Conservation (phyloP, 2,888 invertebrate genomes). For the Macroteleia sp. region DNA sequence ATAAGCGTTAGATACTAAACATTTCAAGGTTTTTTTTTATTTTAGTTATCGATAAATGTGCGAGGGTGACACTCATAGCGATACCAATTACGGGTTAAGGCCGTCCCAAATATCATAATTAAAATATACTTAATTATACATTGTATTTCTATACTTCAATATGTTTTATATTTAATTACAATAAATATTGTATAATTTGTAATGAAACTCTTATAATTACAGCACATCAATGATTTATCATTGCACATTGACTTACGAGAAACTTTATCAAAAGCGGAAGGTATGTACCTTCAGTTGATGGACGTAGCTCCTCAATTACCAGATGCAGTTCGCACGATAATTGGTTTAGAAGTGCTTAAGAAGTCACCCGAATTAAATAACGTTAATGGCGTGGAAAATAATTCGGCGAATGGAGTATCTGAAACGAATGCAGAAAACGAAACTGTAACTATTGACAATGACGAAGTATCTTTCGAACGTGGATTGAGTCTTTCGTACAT, state of each 20-base stretch:
- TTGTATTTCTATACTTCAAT: no score
- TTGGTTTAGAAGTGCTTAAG: constrained; percentile 87
- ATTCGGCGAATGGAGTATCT: constrained; percentile 81
- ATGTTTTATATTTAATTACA: not conserved
- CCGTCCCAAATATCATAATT: no score
- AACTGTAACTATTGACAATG: constrained; percentile 74
- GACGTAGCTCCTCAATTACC: constrained; percentile 88
- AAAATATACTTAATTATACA: no score
- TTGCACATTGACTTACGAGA: constrained; percentile 93
- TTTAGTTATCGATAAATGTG: no score
- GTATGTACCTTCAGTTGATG: constrained; percentile 94
- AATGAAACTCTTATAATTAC: constrained; percentile 60
- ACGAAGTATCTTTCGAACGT: constrained; percentile 81
- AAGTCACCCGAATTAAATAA: constrained; percentile 68
- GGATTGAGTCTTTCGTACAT: constrained; percentile 79
- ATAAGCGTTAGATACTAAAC: no score
- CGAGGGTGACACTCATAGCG: no score
- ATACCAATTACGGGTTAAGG: no score
- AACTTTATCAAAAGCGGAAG: constrained; percentile 94
- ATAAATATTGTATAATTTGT: not conserved
- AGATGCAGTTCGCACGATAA: constrained; percentile 88
- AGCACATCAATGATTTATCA: constrained; percentile 98
- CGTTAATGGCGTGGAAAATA: constrained; percentile 66
- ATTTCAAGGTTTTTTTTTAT: no score
- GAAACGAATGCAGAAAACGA: constrained; percentile 79